Base-by-base conservation (phyloP, 1,140 invertebrate species). In the Lucilia cuprina region DNA sequence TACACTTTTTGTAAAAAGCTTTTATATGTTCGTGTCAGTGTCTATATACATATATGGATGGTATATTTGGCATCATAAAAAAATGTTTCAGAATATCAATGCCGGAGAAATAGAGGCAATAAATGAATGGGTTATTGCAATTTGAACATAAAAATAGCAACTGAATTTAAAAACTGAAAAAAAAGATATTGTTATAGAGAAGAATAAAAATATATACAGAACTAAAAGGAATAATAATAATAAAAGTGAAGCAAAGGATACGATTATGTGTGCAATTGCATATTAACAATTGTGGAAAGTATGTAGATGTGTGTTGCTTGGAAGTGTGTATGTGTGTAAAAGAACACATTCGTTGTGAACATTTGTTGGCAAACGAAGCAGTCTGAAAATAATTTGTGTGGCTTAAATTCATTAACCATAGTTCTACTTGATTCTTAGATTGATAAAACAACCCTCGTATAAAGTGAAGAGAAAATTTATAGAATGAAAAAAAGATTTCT, bases 101-200 rank as follows among this genome's bases (percentile, higher is more conserved):
- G 77, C 50, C n/a, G 17, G 19, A 80, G 41, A 75, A 35, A 41
- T 41, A 21, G 10, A 49, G 41, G 77, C 77, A 80, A 80, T 80
- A 80, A 80, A 80, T 80, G 77, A 47, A 80, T 47, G 41, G 47
- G 41, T 80, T 80, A 49, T 80, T 80, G 77, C 77, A 80, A 50
- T 80, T 80, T 80, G 50, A 80, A 80, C 77, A 25, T 47, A 80
- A 80, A 47, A 78, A 80, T 80, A 17, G 7, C 19, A 80, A 80
- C 41, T 21, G 77, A 25, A 80, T 78, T 78, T 78, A 47, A 41
- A 17, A n/a, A 4, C n/a, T 60, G 14, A 2, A 7, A 14, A 14
- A 60, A 13, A 12, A 60, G 55, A 14, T 60, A 1, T 60, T 60
- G 13, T 60, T 17, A 60, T 17, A 13, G 13, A 14, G 14, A 60